Conservation (phyloP, 2,888 invertebrate genomes). For the Stenodema calcarata region DNA sequence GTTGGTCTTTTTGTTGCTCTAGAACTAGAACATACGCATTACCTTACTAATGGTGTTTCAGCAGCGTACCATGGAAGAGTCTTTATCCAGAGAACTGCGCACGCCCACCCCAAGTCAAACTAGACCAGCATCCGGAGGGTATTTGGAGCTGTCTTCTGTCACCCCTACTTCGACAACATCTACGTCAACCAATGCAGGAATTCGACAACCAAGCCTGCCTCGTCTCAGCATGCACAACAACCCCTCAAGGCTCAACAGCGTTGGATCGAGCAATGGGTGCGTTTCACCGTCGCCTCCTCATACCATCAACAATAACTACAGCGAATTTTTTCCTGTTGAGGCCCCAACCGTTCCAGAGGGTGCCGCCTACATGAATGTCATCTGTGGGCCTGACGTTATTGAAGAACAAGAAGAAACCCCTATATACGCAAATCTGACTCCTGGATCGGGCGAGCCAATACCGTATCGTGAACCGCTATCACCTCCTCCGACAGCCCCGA, state of each 20-base stretch:
- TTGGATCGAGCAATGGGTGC: conserved; percentile 62
- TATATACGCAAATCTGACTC: conserved; percentile 68
- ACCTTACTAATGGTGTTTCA: conserved; percentile 46
- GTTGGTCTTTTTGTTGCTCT: too few species aligned
- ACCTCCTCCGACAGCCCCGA: conserved; percentile 57
- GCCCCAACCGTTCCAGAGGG: conserved; percentile 43
- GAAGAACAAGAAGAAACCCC: conserved; percentile 58
- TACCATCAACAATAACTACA: conserved; percentile 59
- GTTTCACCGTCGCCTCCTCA: conserved; percentile 63
- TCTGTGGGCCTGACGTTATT: conserved; percentile 21
- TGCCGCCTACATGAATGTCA: conserved; percentile 63
- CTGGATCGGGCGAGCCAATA: conserved; percentile 63
- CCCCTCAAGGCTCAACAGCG: conserved; percentile 55
- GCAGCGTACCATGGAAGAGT: conserved; percentile 56
- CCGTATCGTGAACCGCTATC: conserved; percentile 3
- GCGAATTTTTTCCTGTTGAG: conserved; percentile 53
- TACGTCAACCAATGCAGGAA: conserved; percentile 30
- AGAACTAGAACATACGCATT: too few species aligned
- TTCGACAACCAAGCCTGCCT: conserved; percentile 52
- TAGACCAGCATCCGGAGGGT: conserved; percentile 47
- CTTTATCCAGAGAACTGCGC: conserved; percentile 51
- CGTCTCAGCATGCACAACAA: conserved; percentile 54
- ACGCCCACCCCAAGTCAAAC: conserved; percentile 43
- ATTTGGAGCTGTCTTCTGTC: conserved; percentile 55
- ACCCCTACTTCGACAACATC: conserved; percentile 51